Conservation (phyloP, 2,888 invertebrate species). For the Scaeva pyrastri region DNA sequence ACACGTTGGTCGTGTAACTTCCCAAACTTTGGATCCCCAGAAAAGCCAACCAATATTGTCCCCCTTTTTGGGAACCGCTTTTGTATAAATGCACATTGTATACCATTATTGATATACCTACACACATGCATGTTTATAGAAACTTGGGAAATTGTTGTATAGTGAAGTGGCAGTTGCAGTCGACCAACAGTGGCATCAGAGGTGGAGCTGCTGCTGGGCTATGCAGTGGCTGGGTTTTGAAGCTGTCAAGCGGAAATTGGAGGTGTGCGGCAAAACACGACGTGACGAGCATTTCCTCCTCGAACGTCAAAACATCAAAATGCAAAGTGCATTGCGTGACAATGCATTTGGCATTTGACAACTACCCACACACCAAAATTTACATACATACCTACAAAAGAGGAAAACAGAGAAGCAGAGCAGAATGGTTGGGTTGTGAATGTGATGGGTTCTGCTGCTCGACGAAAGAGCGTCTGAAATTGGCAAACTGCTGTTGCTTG, state of each 20-base stretch:
- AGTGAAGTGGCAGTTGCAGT: slow-evolving; percentile 32
- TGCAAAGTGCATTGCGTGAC: slow-evolving; percentile 78
- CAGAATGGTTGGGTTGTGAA: too few relatives aligned
- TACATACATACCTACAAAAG: background rate
- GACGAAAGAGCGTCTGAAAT: slow-evolving; percentile 16
- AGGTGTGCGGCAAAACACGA: slow-evolving; percentile 84
- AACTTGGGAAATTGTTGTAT: slow-evolving; percentile 22
- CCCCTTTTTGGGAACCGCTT: slow-evolving; percentile 33
- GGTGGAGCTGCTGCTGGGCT: slow-evolving; percentile 14
- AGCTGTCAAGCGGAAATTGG: slow-evolving; percentile 81
- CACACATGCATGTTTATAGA: background rate
- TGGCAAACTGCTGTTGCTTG: slow-evolving; percentile 57
- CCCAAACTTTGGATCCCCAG: slow-evolving; percentile 50
- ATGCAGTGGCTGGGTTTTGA: slow-evolving; percentile 22
- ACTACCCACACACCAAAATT: slow-evolving; percentile 39
- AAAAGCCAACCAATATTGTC: slow-evolving; percentile 58
- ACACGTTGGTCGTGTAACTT: slow-evolving; percentile 68
- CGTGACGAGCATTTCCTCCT: slow-evolving; percentile 84
- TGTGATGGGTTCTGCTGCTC: background rate
- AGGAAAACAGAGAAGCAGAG: background rate
- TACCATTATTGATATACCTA: background rate
- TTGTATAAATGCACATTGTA: slow-evolving; percentile 8
- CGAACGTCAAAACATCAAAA: slow-evolving; percentile 83
- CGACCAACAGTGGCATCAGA: slow-evolving; percentile 42
- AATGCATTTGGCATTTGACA: slow-evolving; percentile 76